These are phyloP conservation scores for Catharus bicknelli DNA, from an alignment of 2,113 vertebrate genomes.

Conservation along the genomic window DNA sequence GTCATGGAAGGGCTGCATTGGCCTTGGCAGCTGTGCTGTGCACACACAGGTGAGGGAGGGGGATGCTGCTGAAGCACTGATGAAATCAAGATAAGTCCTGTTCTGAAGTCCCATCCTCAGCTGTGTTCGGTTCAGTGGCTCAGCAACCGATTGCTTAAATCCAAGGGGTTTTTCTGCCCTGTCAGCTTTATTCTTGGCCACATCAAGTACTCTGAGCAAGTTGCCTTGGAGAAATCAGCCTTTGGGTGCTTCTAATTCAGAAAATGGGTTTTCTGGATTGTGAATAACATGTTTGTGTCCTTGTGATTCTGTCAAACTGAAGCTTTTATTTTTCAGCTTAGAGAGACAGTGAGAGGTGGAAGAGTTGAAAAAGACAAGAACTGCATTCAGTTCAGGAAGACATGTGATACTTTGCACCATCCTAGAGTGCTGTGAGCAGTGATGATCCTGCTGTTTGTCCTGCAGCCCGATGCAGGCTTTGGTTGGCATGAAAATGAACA, in stretches of 20 bases:
- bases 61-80: neutral
- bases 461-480: neutral
- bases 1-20: neutral
- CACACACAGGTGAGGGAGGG: neutral
- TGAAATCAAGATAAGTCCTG: neutral
- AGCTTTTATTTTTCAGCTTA: neutral
- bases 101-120: neutral
- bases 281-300: neutral
- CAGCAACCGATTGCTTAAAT: constrained; percentile 17
- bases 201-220: neutral
- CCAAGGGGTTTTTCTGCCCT: neutral
- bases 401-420: neutral
- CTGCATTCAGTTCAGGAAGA: neutral
- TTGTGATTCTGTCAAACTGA: neutral
- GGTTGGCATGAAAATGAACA: neutral
- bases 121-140: neutral
- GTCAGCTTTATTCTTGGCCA: constrained; percentile 31
- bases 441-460: neutral
- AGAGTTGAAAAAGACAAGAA: neutral
- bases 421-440: neutral
- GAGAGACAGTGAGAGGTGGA: neutral
- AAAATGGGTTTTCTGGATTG: constrained; percentile 21
- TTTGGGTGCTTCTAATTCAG: constrained; percentile 17
- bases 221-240: constrained; percentile 17
- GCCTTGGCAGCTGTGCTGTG: neutral